Conservation (phyloP, 2,797 vertebrate species). For the Cyclopterus lumpus region DNA sequence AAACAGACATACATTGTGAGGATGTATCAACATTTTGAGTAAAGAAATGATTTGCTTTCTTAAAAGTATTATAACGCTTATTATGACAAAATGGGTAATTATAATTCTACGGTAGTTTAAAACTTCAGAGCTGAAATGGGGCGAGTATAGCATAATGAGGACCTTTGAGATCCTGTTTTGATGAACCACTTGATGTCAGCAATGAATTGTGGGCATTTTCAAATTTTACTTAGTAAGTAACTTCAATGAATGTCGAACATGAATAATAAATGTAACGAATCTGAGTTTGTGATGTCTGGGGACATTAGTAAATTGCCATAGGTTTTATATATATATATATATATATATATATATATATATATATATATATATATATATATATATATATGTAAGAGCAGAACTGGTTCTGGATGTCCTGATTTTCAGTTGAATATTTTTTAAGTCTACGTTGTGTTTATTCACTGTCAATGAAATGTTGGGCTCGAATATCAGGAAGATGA, state of each 20-base stretch:
- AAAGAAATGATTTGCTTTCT: slow-evolving; percentile 42
- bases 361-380: not conserved
- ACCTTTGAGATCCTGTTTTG: slow-evolving; percentile 76
- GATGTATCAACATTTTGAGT: slow-evolving; percentile 21
- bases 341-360: not conserved
- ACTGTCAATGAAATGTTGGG: not conserved
- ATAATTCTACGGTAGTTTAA: slow-evolving; percentile 41
- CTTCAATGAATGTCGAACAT: slow-evolving; percentile 71
- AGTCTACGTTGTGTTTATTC: not conserved
- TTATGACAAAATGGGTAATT: slow-evolving; percentile 48
- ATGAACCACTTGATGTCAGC: slow-evolving; percentile 73
- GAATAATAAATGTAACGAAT: slow-evolving; percentile 70
- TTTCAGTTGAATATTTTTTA: slow-evolving; percentile 16
- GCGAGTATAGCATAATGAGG: slow-evolving; percentile 70
- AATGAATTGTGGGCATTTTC: slow-evolving; percentile 68
- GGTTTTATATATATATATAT: slow-evolving; percentile 17
- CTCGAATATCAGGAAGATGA: slow-evolving; percentile 12
- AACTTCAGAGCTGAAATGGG: slow-evolving; percentile 58
- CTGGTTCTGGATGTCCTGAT: slow-evolving; percentile 5
- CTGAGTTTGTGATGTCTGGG: slow-evolving; percentile 45
- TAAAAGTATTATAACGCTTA: slow-evolving; percentile 35
- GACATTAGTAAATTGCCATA: slow-evolving; percentile 40
- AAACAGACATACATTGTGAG: slow-evolving; percentile 25
- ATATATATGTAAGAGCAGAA: not conserved
- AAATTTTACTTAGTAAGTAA: slow-evolving; percentile 62